Evolutionary conservation across 2,113 vertebrate genomes (phyloP).

Genomic region (Gallinago undulata): DNA sequence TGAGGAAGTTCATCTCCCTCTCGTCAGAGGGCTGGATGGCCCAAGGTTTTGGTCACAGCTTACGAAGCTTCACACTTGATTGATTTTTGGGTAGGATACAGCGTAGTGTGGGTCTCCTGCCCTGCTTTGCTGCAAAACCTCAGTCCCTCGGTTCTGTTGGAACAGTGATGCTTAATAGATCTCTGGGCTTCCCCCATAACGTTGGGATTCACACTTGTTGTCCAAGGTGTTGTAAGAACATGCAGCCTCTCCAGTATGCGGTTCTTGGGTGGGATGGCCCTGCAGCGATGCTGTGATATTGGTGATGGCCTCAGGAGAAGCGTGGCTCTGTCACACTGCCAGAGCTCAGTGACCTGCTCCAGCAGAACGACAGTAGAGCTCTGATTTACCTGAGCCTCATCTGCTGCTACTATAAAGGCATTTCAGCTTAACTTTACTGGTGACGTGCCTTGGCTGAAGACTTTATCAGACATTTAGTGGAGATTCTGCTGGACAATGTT

Average conservation of each 20-base stretch:
- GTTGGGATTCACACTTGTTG: background rate
- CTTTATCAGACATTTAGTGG: background rate
- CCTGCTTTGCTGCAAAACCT: background rate
- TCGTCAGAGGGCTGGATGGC: background rate
- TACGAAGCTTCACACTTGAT: background rate
- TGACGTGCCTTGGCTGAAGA: background rate
- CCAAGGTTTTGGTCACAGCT: background rate
- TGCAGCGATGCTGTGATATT: background rate
- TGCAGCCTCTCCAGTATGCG: background rate
- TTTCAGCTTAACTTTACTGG: background rate
- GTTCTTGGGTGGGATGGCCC: background rate
- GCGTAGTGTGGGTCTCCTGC: background rate
- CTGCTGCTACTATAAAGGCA: background rate
- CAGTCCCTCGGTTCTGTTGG: background rate
- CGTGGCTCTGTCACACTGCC: background rate
- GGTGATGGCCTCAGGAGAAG: background rate
- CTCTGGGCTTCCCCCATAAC: background rate
- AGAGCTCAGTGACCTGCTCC: rapidly evolving
- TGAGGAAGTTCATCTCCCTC: background rate
- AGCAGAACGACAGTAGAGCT: background rate
- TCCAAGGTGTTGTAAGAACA: background rate
- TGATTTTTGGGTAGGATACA: background rate
- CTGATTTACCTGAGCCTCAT: background rate
- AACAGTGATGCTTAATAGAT: background rate
- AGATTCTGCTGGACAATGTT: background rate